Conservation (phyloP, 2,797 vertebrate species). For the Hirundo rustica region DNA sequence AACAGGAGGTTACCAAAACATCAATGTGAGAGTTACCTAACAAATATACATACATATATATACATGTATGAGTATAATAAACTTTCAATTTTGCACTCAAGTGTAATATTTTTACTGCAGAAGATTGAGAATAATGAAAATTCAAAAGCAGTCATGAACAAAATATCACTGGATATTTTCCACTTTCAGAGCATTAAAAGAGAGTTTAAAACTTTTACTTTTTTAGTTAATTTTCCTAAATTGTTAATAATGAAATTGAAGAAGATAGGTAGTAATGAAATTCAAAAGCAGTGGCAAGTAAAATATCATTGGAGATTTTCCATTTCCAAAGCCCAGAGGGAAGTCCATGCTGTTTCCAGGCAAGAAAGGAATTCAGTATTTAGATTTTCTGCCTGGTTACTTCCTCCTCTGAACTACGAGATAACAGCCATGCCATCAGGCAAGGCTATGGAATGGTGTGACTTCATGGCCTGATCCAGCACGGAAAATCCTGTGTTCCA, state of each 20-base stretch:
- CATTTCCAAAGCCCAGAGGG: neutral
- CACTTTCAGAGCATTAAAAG: neutral
- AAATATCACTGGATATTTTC: neutral
- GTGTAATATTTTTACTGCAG: neutral
- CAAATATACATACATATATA: rapidly evolving
- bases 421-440: neutral
- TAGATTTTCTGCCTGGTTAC: neutral
- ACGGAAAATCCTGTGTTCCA: constrained; percentile 35
- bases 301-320: neutral
- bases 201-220: neutral
- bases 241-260: neutral
- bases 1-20: neutral
- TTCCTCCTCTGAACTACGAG: neutral
- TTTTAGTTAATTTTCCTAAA: neutral
- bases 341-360: neutral
- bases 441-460: neutral
- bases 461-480: neutral
- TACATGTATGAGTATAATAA: rapidly evolving
- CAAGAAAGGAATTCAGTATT: neutral
- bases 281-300: neutral
- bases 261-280: neutral
- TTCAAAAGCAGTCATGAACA: neutral
- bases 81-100: neutral
- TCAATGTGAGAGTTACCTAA: neutral
- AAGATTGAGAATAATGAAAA: neutral